phyloP scores from a whole-genome alignment of 2,797 vertebrate genomes.

The Sphenopsis melanotis region DNA sequence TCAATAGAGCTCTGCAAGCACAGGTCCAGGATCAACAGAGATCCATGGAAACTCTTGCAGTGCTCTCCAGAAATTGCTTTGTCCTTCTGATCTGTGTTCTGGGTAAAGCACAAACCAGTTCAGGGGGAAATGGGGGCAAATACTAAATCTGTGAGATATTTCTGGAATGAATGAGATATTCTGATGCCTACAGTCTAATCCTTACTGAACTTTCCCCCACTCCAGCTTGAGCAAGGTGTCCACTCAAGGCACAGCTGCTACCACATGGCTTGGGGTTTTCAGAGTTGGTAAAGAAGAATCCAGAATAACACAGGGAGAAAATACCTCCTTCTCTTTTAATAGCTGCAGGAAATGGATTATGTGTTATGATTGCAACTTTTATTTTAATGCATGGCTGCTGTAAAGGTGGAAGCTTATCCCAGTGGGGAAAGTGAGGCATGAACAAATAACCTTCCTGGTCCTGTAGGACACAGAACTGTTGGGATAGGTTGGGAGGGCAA shows the following conservation, averaged over 20 bases:
- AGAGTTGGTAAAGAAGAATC: background rate
- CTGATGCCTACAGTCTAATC: background rate
- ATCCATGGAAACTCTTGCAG: slow-evolving; percentile 73
- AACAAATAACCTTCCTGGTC: background rate
- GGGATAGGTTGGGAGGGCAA: background rate
- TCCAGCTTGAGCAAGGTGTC: slow-evolving; percentile 18
- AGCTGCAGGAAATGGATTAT: background rate
- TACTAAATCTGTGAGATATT: background rate
- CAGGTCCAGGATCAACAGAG: slow-evolving; percentile 77
- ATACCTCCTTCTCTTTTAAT: background rate
- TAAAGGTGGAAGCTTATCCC: background rate
- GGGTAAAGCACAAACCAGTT: background rate
- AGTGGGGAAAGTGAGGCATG: background rate
- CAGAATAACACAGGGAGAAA: background rate
- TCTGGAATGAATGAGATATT: background rate
- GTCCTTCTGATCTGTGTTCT: slow-evolving; percentile 44
- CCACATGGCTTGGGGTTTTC: background rate
- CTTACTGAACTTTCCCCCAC: background rate
- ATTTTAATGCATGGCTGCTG: background rate
- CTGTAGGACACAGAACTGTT: background rate
- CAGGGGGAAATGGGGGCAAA: background rate
- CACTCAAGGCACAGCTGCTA: slow-evolving; percentile 1
- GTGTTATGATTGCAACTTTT: background rate
- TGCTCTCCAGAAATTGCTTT: slow-evolving; percentile 42
- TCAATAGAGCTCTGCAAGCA: slow-evolving; percentile 61